Percentiles rank a stretch among this genome's conserved stretches.
These are phyloP conservation scores for Drosophila sechellia DNA, from an alignment of 1,140 invertebrate genomes.

Conservation along the genomic window DNA sequence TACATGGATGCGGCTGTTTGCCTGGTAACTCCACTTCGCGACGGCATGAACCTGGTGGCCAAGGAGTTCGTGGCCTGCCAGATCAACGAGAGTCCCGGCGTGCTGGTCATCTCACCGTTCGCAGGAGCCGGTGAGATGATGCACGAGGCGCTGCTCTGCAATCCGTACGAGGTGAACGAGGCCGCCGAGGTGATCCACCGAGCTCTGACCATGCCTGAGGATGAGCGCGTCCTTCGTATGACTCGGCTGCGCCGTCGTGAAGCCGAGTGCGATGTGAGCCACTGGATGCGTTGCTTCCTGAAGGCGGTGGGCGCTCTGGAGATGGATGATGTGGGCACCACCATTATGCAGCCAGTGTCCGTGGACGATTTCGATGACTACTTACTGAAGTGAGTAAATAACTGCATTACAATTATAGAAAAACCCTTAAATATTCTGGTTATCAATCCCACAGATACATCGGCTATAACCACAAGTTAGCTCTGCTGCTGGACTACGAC, in stretches of 20 bases:
- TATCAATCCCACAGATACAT: conserved; percentile 89
- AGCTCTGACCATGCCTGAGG: conserved; percentile 95
- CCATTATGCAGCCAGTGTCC: conserved; percentile 93
- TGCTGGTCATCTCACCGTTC: conserved; percentile 95
- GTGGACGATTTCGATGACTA: conserved; percentile 95
- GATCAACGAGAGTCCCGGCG: conserved; percentile 93
- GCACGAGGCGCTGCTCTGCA: conserved; percentile 95
- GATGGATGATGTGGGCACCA: conserved; percentile 92
- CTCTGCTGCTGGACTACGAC: conserved; percentile 94
- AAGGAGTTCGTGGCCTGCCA: conserved; percentile 97
- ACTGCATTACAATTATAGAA: neutral
- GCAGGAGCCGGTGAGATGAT: conserved; percentile 96
- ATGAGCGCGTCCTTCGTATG: conserved; percentile 94
- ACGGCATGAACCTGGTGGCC: conserved; percentile 97
- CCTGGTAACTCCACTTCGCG: conserved; percentile 93
- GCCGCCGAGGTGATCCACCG: conserved; percentile 94
- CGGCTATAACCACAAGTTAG: conserved; percentile 93
- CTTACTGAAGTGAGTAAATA: conserved; percentile 88
- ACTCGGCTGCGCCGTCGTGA: conserved; percentile 92
- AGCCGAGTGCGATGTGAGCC: conserved; percentile 93
- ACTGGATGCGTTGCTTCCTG: conserved; percentile 95
- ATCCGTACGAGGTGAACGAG: conserved; percentile 95
- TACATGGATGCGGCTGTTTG: conserved; percentile 94
- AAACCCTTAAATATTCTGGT: neutral
- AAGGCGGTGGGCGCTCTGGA: conserved; percentile 93